Conservation (phyloP, 1,140 invertebrate genomes). For the Aphis gossypii region DNA sequence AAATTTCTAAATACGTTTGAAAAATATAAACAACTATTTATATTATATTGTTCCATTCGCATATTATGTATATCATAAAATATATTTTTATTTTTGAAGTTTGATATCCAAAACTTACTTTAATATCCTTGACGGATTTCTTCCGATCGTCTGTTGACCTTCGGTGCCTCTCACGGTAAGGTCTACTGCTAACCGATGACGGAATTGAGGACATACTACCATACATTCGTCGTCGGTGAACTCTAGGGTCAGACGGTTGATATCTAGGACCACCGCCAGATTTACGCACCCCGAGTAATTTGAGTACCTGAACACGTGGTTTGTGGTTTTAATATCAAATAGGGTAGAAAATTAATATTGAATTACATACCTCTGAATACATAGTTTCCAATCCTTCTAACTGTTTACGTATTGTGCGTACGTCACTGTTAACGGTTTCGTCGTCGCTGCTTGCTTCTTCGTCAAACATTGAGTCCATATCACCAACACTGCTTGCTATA, state of each 20-base stretch:
- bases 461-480: constrained; percentile 83
- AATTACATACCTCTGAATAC: constrained; percentile 75
- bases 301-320: constrained; percentile 71
- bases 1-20: background rate
- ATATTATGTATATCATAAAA: too few relatives aligned
- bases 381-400: constrained; percentile 86
- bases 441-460: constrained; percentile 73
- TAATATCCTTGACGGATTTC: constrained; percentile 76
- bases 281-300: constrained; percentile 77
- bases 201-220: constrained; percentile 85
- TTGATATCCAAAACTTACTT: constrained; percentile 65
- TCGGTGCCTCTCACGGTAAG: constrained; percentile 68
- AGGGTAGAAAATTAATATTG: background rate
- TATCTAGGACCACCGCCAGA: constrained; percentile 65
- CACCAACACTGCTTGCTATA: constrained; percentile 67
- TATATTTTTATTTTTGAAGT: background rate
- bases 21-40: background rate
- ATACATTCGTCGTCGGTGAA: constrained; percentile 71
- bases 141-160: constrained; percentile 72
- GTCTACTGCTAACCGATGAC: constrained; percentile 79
- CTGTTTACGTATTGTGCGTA: constrained; percentile 77
- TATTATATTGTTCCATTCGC: background rate
- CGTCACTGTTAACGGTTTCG: constrained; percentile 72
- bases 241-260: constrained; percentile 70
- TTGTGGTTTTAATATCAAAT: constrained; percentile 1